phyloP scores from a whole-genome alignment of 1,140 invertebrate species.

The Drosophila pruinosa region DNA sequence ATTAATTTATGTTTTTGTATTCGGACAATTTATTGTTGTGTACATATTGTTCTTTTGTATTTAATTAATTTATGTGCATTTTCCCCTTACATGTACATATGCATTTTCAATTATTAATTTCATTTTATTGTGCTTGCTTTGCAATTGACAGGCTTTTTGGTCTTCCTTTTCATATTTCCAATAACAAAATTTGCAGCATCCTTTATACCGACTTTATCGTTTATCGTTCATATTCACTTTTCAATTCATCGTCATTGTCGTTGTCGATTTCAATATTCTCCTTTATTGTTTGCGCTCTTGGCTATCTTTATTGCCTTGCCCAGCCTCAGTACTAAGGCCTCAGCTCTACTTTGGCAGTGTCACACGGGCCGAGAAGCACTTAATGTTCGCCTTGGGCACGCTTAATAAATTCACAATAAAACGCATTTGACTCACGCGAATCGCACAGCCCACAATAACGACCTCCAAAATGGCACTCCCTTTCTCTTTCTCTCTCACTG shows the following conservation, averaged over 20 bases:
- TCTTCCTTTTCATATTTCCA: conserved; percentile 17
- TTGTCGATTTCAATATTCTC: conserved; percentile 36
- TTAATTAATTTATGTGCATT: neutral
- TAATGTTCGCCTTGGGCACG: conserved; percentile 76
- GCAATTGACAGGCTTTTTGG: neutral
- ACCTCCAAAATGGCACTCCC: conserved; percentile 21
- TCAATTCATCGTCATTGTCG: neutral
- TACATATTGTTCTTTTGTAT: neutral
- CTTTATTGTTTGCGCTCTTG: conserved; percentile 50
- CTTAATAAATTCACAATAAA: conserved; percentile 80
- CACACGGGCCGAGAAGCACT: conserved; percentile 50
- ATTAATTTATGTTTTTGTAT: neutral
- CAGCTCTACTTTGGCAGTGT: conserved; percentile 24
- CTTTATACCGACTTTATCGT: conserved; percentile 20
- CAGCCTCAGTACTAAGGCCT: no score
- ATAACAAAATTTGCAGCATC: conserved; percentile 32
- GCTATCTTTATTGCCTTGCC: conserved; percentile 60
- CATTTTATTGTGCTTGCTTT: neutral
- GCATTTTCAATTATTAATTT: neutral
- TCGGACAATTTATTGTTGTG: neutral
- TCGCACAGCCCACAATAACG: conserved; percentile 19
- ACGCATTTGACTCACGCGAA: conserved; percentile 68
- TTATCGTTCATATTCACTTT: conserved; percentile 12
- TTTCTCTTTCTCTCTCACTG: neutral
- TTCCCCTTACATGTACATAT: neutral